phyloP scores from a whole-genome alignment of 2,888 invertebrate genomes.

The Chrysolina americana region DNA sequence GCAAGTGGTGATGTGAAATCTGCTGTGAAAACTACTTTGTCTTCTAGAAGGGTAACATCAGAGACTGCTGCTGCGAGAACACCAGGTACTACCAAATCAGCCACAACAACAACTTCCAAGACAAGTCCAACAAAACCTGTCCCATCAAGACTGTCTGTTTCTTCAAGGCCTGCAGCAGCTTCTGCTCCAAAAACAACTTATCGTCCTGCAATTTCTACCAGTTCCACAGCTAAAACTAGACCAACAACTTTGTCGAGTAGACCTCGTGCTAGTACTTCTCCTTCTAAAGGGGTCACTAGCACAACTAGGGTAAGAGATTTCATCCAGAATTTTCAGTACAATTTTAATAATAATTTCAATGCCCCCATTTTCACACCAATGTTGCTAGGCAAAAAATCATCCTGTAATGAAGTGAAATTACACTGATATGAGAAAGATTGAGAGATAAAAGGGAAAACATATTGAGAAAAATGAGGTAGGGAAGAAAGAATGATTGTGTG shows the following conservation, averaged over 20 bases:
- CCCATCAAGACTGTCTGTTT: conserved; percentile 49
- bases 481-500: no score
- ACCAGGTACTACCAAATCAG: conserved; percentile 26
- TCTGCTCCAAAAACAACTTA: conserved; percentile 26
- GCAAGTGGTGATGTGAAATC: conserved; percentile 74
- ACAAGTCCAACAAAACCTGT: conserved; percentile 31
- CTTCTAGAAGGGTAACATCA: conserved; percentile 43
- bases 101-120: conserved; percentile 21
- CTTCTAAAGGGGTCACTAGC: conserved; percentile 42
- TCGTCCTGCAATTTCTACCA: conserved; percentile 25
- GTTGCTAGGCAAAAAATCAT: no score
- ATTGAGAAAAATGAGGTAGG: no score
- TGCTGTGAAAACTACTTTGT: conserved; percentile 49
- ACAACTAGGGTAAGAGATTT: conserved; percentile 52
- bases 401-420: no score
- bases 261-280: conserved; percentile 51
- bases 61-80: conserved; percentile 41
- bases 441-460: no score
- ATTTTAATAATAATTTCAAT: no score
- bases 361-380: no score
- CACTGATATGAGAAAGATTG: no score
- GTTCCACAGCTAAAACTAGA: conserved; percentile 52
- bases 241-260: conserved; percentile 57
- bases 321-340: background rate
- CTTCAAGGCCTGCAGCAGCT: conserved; percentile 36